phyloP scores from a whole-genome alignment of 2,113 vertebrate genomes.

The Etheostoma spectabile region DNA sequence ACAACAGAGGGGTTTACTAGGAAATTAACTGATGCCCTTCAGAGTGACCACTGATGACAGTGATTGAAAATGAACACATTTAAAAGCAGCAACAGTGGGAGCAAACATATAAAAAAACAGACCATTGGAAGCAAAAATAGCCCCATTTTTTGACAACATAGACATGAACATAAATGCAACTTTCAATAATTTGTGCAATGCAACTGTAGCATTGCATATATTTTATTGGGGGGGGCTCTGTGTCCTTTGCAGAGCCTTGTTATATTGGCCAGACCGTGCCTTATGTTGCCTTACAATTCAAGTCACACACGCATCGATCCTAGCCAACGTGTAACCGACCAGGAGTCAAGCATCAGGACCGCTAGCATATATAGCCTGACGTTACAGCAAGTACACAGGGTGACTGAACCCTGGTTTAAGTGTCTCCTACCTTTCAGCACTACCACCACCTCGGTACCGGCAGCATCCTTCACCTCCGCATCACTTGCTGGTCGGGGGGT shows the following conservation, averaged over 20 bases:
- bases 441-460: slow-evolving; percentile 59
- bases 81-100: slow-evolving; percentile 4
- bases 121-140: neutral
- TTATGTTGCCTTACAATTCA: slow-evolving; percentile 69
- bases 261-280: slow-evolving; percentile 16
- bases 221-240: neutral
- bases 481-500: slow-evolving; percentile 64
- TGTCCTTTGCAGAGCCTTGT: neutral
- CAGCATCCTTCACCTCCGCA: slow-evolving; percentile 46
- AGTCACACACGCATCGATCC: slow-evolving; percentile 75
- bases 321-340: slow-evolving; percentile 32
- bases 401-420: slow-evolving; percentile 45
- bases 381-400: slow-evolving; percentile 49
- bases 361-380: slow-evolving; percentile 52
- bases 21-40: slow-evolving; percentile 13
- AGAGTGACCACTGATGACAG: slow-evolving; percentile 5
- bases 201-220: slow-evolving; percentile 47
- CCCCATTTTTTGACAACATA: neutral
- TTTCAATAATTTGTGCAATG: slow-evolving; percentile 25
- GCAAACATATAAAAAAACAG: neutral
- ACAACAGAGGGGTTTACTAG: neutral
- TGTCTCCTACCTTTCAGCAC: slow-evolving; percentile 80
- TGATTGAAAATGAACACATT: neutral
- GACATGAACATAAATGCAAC: neutral
- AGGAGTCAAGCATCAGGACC: slow-evolving; percentile 11